Evolutionary conservation across 2,797 vertebrate species (phyloP), one percentile per base, ranked within the genome.

Genomic region (Enteromius viviparus): DNA sequence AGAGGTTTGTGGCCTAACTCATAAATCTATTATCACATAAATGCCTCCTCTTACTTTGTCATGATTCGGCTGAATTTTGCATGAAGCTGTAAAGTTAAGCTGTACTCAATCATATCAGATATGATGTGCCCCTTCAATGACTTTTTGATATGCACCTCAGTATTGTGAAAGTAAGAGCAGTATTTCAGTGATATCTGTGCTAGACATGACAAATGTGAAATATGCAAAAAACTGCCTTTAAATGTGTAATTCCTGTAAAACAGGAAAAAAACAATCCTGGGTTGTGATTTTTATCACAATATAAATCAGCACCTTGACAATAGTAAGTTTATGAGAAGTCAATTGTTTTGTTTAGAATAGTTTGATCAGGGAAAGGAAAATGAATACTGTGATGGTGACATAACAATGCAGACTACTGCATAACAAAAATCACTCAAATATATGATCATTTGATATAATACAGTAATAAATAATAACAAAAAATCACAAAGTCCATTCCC

Each of bases 21-120:
- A 82, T 87, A 82, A 85, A 87, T 85, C 70, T 47, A 82, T 85
- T 49, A 85, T 74, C 68, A 53, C 80, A 70, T 82, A 85, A 85
- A 85, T 40, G 65, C 64, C 53, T 82, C 76, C 40, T 69, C 17
- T 70, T 79, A 85, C 42, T 37, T 19, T 83, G 74, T 70, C 77
- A 84, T 55, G 51, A 82, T 77, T 82, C 23, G 66, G 60, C 81
- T 84, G 26, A 84, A 84, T 76, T 87, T 84, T 84, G 60, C 69
- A 87, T 79, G 79, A 84, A 82, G 69, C 26, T 78, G 40, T 55
- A 76, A 66, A 84, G 45, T 80, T 19, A 69, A 82, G 34, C 17
- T 68, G 80, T 21, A 66, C 34, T 23, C 76, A 85, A 32, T 84
- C 29, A 70, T n/a, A 65, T 82, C 58, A 42, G 34, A 53, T 82